Base-by-base conservation (phyloP, 2,797 vertebrate species). In the Streptopelia turtur region DNA sequence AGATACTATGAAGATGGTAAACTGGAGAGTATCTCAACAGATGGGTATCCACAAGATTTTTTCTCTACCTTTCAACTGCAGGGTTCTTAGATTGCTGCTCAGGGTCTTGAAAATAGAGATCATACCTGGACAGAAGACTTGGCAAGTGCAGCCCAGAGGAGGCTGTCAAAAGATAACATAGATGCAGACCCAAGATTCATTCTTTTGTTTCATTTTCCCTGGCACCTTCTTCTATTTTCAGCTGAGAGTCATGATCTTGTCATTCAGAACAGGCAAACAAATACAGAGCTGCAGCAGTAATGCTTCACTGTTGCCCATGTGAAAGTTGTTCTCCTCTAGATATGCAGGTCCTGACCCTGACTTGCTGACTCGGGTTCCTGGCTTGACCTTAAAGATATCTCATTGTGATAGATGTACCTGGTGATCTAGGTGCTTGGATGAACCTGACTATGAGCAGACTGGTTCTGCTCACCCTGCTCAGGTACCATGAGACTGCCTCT, bases 401-500 rank as follows among this genome's bases (percentile, higher is more conserved):
- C n/a, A 17, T 6, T 47, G 10, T 56, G 16, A n/a, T 35, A 24
- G 27, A 22, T 0, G 0, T 17, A 4, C 7, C 49, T 59, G 12
- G 23, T 61, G 37, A 33, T 2, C 0, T 21, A 35, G 30, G 49
- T 13, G 25, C 25, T 55, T 45, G 25, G 6, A 47, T 39, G 23
- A 61, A 53, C 11, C 39, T 55, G 14, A 27, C 30, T 57, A 5
- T 2, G 4, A 79, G 20, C 7, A 63, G 53, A 16, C 4, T 28
- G 15, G 3, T 56, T 64, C 45, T 83, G 22, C 22, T 66, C 18
- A 13, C 16, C 7, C 8, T 66, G 15, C 8, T 39, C 18, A 25
- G 6, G 11, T 39, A 5, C 18, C 2, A 0, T 27, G 20, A 47
- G 7, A n/a, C 37, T 33, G 17, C 7, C 9, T 4, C 8, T 45